A percentile compares a stretch with the other conserved stretches of the same genome.
phyloP scores from a whole-genome alignment of 30 jellyfish, hydroid and myxozoan genomes.

The Cassiopea andromeda region DNA sequence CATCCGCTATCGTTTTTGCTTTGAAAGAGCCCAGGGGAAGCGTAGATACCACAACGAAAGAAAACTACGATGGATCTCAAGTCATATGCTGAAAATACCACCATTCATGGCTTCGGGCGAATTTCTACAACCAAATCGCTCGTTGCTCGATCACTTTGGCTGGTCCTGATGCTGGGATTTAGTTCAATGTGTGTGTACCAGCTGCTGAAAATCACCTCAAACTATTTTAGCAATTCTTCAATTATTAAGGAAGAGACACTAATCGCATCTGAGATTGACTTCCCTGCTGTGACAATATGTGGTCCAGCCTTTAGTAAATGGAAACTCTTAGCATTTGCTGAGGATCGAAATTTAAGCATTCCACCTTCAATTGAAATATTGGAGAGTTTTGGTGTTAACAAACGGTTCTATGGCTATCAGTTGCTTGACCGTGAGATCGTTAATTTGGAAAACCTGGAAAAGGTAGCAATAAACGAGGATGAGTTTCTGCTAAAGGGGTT shows the following conservation, averaged over 20 bases:
- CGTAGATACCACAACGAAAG: too few relatives aligned
- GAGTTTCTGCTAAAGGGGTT: slow-evolving; percentile 15
- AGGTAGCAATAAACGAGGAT: not conserved
- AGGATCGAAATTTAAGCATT: not conserved
- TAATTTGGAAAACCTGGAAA: not conserved
- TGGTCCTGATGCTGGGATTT: slow-evolving; percentile 2
- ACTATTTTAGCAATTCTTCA: not conserved
- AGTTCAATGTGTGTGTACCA: not conserved
- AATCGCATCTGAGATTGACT: not conserved
- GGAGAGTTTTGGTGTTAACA: not conserved
- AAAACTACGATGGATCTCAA: slow-evolving; percentile 5
- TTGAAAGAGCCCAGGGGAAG: too few relatives aligned
- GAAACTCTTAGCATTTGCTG: slow-evolving; percentile 3
- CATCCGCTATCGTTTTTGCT: too few relatives aligned
- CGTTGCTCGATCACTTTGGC: slow-evolving; percentile 8
- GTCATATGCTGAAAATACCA: slow-evolving; percentile 28
- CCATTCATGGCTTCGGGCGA: slow-evolving; percentile 69
- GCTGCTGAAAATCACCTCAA: not conserved
- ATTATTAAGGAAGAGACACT: not conserved
- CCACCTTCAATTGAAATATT: not conserved
- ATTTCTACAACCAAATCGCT: slow-evolving; percentile 3
- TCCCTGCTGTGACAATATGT: slow-evolving; percentile 58
- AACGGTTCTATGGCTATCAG: not conserved
- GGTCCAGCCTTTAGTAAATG: slow-evolving; percentile 13
- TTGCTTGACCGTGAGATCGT: not conserved